phyloP scores from a whole-genome alignment of 2,888 invertebrate genomes.

The Nemoura dubitans region DNA sequence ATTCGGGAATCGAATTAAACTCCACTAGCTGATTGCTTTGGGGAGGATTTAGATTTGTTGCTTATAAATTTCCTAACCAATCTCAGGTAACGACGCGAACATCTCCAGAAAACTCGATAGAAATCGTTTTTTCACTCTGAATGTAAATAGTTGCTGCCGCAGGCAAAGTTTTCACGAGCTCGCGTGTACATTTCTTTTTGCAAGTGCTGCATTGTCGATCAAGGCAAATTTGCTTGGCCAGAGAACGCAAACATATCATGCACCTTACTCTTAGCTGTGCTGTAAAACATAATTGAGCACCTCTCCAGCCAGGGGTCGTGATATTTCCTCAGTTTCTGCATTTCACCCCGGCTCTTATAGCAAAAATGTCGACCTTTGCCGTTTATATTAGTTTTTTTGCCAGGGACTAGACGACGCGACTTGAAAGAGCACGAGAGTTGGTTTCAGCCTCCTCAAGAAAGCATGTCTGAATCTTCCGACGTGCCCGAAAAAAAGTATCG shows the following conservation, averaged over 20 bases:
- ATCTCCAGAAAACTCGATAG: neutral
- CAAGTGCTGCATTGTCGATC: neutral
- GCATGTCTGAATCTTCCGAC: neutral
- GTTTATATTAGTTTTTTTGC: neutral
- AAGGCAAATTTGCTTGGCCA: too few relatives aligned
- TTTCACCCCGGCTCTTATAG: neutral
- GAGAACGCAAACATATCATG: neutral
- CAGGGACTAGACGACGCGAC: neutral
- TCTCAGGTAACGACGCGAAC: neutral
- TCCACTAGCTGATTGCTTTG: neutral
- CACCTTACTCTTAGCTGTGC: too few relatives aligned
- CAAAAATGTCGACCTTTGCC: neutral
- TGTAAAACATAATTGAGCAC: too few relatives aligned
- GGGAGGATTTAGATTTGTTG: neutral
- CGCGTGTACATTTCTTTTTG: neutral
- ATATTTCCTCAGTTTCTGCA: neutral
- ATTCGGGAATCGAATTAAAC: slow-evolving; percentile 26
- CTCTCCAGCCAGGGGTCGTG: neutral
- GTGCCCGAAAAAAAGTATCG: slow-evolving; percentile 35
- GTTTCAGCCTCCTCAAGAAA: neutral
- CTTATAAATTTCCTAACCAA: neutral
- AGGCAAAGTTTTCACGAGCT: too few relatives aligned
- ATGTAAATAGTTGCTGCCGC: neutral
- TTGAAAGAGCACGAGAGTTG: neutral
- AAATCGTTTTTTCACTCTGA: neutral